phyloP scores from a whole-genome alignment of 1,140 invertebrate species.

The Tetramorium simillimum region DNA sequence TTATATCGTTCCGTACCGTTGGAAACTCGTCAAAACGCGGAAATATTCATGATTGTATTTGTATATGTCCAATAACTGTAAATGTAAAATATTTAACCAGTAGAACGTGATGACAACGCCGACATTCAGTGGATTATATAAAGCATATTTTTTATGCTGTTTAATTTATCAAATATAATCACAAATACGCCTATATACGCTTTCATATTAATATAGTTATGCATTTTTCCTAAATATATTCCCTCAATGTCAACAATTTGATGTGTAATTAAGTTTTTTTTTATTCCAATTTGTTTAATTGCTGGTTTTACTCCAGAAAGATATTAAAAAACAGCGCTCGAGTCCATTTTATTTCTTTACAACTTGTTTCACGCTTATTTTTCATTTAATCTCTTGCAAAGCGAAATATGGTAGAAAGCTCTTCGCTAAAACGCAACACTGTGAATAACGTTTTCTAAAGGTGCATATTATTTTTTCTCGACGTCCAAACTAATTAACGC shows the following conservation, averaged over 20 bases:
- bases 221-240: neutral
- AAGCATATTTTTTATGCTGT: neutral
- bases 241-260: constrained; percentile 7
- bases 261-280: constrained; percentile 9
- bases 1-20: neutral
- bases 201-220: neutral
- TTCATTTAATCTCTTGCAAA: constrained; percentile 49
- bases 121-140: neutral
- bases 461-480: constrained; percentile 57
- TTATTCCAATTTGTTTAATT: constrained; percentile 21
- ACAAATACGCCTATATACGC: neutral
- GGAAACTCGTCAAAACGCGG: neutral
- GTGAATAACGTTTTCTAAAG: constrained; percentile 54
- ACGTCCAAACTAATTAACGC: constrained; percentile 51
- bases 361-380: constrained; percentile 32
- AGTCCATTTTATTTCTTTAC: constrained; percentile 25
- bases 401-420: constrained; percentile 34
- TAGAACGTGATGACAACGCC: neutral
- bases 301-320: constrained; percentile 4
- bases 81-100: constrained; percentile 2
- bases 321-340: constrained; percentile 16
- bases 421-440: constrained; percentile 42
- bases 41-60: constrained; percentile 11
- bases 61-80: neutral
- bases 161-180: constrained; percentile 1